These are phyloP conservation scores for Centropyge bicolor DNA, from an alignment of 2,797 vertebrate species.

Conservation along the genomic window DNA sequence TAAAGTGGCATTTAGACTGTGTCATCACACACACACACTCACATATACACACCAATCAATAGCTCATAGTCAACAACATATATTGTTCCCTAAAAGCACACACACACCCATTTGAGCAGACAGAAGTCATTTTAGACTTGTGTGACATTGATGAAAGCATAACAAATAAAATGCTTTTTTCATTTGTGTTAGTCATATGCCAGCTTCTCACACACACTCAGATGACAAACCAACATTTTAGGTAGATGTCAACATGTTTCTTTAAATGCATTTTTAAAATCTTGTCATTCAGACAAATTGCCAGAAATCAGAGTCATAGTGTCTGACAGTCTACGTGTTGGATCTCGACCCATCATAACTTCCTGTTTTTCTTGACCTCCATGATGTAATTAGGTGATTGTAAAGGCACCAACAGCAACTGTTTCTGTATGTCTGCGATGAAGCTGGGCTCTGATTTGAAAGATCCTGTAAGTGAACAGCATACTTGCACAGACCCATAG, in stretches of 20 bases:
- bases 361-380: not conserved
- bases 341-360: not conserved
- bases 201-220: not conserved
- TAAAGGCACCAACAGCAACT: not conserved
- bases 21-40: not conserved
- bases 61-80: not conserved
- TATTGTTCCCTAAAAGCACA: not conserved
- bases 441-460: not conserved
- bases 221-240: not conserved
- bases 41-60: not conserved
- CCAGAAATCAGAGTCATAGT: not conserved
- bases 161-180: not conserved
- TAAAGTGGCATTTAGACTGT: conserved; percentile 28
- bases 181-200: conserved; percentile 1
- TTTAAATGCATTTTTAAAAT: not conserved
- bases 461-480: not conserved
- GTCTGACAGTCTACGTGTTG: no score
- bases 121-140: not conserved
- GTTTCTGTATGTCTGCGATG: not conserved
- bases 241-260: not conserved
- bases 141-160: not conserved
- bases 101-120: no score
- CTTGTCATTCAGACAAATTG: not conserved
- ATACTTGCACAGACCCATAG: not conserved
- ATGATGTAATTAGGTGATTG: not conserved